Evolutionary conservation across 2,888 invertebrate species (phyloP).

Genomic region (Euzophera pinguis): DNA sequence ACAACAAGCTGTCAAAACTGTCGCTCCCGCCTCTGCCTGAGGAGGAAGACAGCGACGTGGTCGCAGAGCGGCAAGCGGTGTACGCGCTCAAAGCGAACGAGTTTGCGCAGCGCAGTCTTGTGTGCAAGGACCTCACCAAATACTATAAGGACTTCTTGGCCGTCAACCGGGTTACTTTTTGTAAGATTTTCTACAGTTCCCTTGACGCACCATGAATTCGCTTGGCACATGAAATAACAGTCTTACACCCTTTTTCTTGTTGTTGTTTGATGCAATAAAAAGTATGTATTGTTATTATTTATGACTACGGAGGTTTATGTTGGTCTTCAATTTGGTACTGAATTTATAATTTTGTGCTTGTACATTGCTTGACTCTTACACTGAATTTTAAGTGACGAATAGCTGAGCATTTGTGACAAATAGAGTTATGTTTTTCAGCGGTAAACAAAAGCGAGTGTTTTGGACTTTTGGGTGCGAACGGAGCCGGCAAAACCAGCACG

Average conservation of each 20-base stretch:
- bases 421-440: constrained; percentile 55
- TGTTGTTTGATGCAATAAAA: too few species aligned
- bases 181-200: constrained; percentile 33
- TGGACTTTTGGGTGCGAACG: constrained; percentile 90
- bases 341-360: too few species aligned
- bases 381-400: too few species aligned
- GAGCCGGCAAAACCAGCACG: constrained; percentile 94
- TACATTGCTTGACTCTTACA: too few species aligned
- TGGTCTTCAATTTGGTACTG: too few species aligned
- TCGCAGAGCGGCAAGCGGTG: constrained; percentile 73
- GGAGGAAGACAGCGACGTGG: constrained; percentile 80
- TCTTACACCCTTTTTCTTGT: too few species aligned
- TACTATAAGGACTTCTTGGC: constrained; percentile 85
- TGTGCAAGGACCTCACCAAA: constrained; percentile 86
- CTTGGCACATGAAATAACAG: too few species aligned
- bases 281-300: too few species aligned
- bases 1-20: not conserved
- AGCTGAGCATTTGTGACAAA: too few species aligned
- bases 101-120: constrained; percentile 72
- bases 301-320: too few species aligned
- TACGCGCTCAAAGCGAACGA: constrained; percentile 54
- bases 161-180: constrained; percentile 85
- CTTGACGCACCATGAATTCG: too few species aligned
- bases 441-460: constrained; percentile 88
- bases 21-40: constrained; percentile 34